These are phyloP conservation scores for Tethya wilhelma DNA, from an alignment of 37 sponge, comb jelly and placozoan genomes.

Conservation along the genomic window DNA sequence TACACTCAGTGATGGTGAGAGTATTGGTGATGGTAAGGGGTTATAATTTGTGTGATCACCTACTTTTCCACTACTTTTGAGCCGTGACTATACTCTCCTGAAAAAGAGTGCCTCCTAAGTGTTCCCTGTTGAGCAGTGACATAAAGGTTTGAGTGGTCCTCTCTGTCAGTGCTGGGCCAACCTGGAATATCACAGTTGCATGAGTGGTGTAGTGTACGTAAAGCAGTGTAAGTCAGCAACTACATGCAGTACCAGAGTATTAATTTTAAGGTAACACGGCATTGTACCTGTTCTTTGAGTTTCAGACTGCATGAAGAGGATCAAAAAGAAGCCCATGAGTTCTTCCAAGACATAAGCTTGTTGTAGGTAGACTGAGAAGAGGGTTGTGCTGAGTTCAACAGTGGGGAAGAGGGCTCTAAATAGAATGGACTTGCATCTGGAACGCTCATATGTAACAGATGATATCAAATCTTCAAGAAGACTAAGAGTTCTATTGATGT, in stretches of 20 bases:
- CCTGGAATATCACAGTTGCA: slow-evolving; percentile 32
- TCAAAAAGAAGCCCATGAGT: slow-evolving; percentile 74
- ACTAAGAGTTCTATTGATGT: slow-evolving; percentile 38
- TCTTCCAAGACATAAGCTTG: slow-evolving; percentile 57
- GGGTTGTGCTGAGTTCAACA: slow-evolving; percentile 39
- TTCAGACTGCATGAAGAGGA: slow-evolving; percentile 68
- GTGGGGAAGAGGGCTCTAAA: slow-evolving; percentile 46
- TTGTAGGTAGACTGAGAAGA: slow-evolving; percentile 53
- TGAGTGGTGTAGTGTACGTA: too few relatives aligned
- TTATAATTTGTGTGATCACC: slow-evolving; percentile 3
- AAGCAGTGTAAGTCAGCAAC: not conserved
- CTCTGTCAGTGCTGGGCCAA: slow-evolving; percentile 64
- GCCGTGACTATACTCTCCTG: slow-evolving; percentile 44
- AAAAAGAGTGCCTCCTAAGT: slow-evolving; percentile 59
- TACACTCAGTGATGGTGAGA: not conserved
- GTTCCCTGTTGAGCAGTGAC: slow-evolving; percentile 69
- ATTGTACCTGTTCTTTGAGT: slow-evolving; percentile 50
- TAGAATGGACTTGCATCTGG: slow-evolving; percentile 65
- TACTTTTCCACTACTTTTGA: slow-evolving; percentile 80
- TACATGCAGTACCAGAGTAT: slow-evolving; percentile 4
- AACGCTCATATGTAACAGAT: slow-evolving; percentile 37
- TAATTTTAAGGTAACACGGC: too few relatives aligned
- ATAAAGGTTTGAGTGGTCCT: slow-evolving; percentile 74
- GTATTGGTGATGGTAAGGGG: too few relatives aligned
- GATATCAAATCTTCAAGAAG: slow-evolving; percentile 58